Percentiles rank a stretch among this genome's conserved stretches.
phyloP scores from a whole-genome alignment of 2,797 vertebrate genomes.

The Molossus molossus region DNA sequence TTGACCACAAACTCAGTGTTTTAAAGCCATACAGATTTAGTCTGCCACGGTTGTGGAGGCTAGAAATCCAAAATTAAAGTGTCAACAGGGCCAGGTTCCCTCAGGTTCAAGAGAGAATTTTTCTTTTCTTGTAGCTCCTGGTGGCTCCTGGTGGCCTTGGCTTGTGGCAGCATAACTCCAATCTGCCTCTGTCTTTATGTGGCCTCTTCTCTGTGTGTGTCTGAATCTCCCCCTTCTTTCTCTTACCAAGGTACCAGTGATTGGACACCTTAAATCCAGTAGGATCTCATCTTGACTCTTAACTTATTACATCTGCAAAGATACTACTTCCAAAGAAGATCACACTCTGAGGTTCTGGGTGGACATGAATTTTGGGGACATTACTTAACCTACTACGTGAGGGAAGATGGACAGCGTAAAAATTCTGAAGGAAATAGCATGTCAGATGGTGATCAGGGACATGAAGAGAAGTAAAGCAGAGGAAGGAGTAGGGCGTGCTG shows the following conservation, averaged over 20 bases:
- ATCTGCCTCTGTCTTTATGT: background rate
- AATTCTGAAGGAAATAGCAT: background rate
- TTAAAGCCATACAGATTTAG: background rate
- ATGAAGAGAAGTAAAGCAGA: background rate
- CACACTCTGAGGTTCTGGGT: background rate
- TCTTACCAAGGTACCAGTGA: background rate
- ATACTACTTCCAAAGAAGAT: background rate
- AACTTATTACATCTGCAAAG: background rate
- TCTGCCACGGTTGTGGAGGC: background rate
- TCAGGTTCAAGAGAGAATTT: too few species aligned
- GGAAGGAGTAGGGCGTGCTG: background rate
- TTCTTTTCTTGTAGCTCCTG: background rate
- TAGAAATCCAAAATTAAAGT: background rate
- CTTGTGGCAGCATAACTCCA: background rate
- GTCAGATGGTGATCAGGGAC: background rate
- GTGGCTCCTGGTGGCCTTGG: background rate
- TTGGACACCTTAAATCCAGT: background rate
- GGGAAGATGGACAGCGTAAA: background rate
- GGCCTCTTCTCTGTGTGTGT: background rate
- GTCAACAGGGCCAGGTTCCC: background rate
- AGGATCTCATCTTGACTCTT: background rate
- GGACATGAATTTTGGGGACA: background rate
- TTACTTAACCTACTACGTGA: background rate
- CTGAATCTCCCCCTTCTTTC: background rate
- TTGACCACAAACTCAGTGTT: background rate